Conservation (phyloP, 2,797 vertebrate genomes). For the Rhincodon typus region DNA sequence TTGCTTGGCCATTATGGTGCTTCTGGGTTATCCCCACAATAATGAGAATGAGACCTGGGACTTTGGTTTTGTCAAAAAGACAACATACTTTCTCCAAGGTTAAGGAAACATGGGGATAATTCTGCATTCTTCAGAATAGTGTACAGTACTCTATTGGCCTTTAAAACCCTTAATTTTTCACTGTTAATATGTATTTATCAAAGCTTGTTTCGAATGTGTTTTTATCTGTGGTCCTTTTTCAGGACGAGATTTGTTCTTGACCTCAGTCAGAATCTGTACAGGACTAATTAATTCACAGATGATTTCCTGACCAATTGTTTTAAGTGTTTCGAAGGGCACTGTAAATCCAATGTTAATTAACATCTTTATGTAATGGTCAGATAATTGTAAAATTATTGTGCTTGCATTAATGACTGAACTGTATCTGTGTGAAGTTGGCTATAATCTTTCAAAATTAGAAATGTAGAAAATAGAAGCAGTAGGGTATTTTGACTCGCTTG, state of each 20-base stretch:
- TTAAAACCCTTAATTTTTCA: background rate
- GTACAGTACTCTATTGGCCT: background rate
- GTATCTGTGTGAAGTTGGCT: background rate
- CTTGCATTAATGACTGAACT: background rate
- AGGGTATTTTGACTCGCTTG: no score
- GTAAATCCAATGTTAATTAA: no score
- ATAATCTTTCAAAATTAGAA: background rate
- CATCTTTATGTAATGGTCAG: background rate
- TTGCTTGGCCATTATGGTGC: background rate
- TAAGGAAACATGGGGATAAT: background rate
- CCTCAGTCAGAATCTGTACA: background rate
- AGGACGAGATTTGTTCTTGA: background rate
- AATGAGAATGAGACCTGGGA: background rate
- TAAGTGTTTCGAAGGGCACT: background rate
- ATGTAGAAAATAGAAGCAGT: no score
- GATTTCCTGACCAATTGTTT: background rate
- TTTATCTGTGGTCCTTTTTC: background rate
- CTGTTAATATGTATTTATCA: background rate
- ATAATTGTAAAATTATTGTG: background rate
- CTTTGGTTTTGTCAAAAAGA: background rate
- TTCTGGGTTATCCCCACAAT: background rate
- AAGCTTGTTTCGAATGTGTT: background rate
- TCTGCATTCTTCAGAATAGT: background rate
- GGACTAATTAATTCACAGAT: background rate
- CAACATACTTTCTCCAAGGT: background rate